phyloP scores from a whole-genome alignment of 2,113 vertebrate genomes.

The Pedetes capensis region DNA sequence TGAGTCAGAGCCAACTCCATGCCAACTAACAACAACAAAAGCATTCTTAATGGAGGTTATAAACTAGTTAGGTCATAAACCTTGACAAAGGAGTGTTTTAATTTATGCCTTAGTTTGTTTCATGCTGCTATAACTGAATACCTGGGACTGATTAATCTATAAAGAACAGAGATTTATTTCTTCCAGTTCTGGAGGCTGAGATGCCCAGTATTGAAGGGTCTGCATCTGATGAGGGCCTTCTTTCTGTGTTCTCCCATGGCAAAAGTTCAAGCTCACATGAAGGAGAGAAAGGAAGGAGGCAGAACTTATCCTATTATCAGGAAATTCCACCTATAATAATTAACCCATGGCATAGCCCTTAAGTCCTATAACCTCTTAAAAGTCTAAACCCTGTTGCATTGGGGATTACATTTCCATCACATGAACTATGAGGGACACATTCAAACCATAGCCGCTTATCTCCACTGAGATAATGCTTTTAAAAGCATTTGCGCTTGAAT shows the following conservation, averaged over 20 bases:
- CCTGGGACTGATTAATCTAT: not conserved
- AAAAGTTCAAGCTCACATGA: not conserved
- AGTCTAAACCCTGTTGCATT: not conserved
- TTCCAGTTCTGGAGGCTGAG: not conserved
- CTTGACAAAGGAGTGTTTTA: not conserved
- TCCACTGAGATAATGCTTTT: not conserved
- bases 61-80: slow-evolving; percentile 21
- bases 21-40: too few relatives aligned
- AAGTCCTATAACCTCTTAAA: too few relatives aligned
- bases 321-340: too few relatives aligned
- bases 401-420: not conserved
- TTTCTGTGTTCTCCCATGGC: not conserved
- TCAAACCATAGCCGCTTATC: not conserved
- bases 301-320: not conserved
- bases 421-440: not conserved
- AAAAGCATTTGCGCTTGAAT: slow-evolving; percentile 1
- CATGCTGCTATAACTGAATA: not conserved
- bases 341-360: not conserved
- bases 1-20: too few relatives aligned
- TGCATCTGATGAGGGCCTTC: not conserved
- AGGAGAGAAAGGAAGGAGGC: not conserved
- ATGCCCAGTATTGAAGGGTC: not conserved
- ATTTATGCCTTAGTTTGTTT: not conserved
- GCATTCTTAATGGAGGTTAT: slow-evolving; percentile 23
- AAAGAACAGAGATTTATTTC: not conserved